Conservation (phyloP, 2,113 vertebrate species). For the Stigmatopora nigra region DNA sequence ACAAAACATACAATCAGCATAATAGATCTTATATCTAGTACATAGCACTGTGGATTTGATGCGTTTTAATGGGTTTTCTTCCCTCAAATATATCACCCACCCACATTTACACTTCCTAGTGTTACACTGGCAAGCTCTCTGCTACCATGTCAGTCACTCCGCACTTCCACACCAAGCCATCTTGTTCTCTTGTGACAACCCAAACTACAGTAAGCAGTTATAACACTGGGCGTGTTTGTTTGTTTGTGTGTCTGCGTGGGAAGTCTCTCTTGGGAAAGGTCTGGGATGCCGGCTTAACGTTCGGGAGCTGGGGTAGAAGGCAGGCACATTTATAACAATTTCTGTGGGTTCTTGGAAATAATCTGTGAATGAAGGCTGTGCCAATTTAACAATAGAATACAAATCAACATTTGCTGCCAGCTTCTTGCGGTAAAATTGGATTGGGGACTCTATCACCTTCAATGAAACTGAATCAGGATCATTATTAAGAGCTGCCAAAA, state of each 20-base stretch:
- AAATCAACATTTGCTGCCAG: too few relatives aligned
- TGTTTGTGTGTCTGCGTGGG: conserved; percentile 36
- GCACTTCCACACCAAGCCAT: conserved; percentile 34
- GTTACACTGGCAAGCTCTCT: conserved; percentile 55
- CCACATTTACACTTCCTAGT: conserved; percentile 35
- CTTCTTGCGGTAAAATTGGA: too few relatives aligned
- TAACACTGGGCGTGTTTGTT: conserved; percentile 33
- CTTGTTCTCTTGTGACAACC: conserved; percentile 44
- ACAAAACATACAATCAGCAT: neutral
- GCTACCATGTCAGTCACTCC: conserved; percentile 58
- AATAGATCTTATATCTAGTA: conserved; percentile 1
- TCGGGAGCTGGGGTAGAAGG: conserved; percentile 7
- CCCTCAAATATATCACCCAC: conserved; percentile 27
- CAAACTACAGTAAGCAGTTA: conserved; percentile 39
- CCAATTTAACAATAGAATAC: neutral
- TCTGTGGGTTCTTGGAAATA: neutral
- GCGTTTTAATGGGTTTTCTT: conserved; percentile 27
- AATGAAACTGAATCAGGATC: too few relatives aligned
- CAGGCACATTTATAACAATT: neutral
- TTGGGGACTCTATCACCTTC: too few relatives aligned
- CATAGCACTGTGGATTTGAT: conserved; percentile 7
- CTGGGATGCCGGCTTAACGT: conserved; percentile 7
- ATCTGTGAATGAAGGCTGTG: neutral
- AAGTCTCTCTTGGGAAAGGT: conserved; percentile 23
- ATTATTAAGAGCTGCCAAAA: too few relatives aligned